Base-by-base conservation (phyloP, 2,113 vertebrate genomes). In the Protobothrops flavoviridis region DNA sequence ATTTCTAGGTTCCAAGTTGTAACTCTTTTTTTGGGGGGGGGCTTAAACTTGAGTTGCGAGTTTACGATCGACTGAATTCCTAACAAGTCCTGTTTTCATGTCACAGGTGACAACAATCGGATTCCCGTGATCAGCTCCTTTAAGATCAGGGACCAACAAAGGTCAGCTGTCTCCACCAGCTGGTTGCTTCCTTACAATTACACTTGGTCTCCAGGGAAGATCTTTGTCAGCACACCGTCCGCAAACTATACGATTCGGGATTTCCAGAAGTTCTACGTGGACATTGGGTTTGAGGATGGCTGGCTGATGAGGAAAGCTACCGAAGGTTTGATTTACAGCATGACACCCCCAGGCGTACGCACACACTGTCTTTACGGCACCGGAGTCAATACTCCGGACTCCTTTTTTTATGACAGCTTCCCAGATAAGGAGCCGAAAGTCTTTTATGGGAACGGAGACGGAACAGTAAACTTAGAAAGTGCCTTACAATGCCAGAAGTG, bases 231-330 rank as follows among this genome's bases (percentile, higher is more conserved):
- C 94, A 99, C 99, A 0, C 98, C 99, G n/a, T 98, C 92, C 0
- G 74, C 96, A n/a, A 99, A 99, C 97, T 99, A 99, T 96, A 99
- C 99, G 0, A 95, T 99, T 26, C 95, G 21, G 64, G 99, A 99
- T 95, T 99, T 99, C 95, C 26, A 74, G 23, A 96, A 85, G 2
- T 98, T 99, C 97, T 99, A 98, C 97, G 91, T 94, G 23, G 99
- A 99, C 96, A 98, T 99, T 0, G 94, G 91, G 23, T 99, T 98
- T 13, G 95, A 98, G 81, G 99, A 99, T 0, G 99, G 99, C 94
- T 99, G 99, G 99, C 87, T 97, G 9, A 99, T 99, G 98, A 96
- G 99, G 3, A 97, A 98, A 96, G 98, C 99, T 97, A 99, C 99
- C 0, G 99, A 99, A 93, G 92, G 95, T 0, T 97, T 99, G 93